Evolutionary conservation across 2,797 vertebrate species (phyloP).

Genomic region (Macrochelys suwanniensis): DNA sequence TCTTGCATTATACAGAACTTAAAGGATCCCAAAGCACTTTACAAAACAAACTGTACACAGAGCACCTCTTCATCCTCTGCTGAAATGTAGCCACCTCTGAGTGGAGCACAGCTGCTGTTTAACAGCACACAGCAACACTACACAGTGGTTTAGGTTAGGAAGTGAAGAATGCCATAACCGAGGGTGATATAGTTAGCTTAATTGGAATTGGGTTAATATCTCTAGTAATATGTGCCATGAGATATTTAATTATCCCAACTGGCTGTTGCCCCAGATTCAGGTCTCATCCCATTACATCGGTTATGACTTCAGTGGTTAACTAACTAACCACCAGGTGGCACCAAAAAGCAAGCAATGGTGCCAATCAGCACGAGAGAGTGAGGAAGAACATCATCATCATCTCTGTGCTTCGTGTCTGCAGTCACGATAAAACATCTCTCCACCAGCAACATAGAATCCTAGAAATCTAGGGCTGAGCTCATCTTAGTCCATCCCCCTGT

Average conservation of each 20-base stretch:
- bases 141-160: too few relatives aligned
- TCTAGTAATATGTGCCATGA: neutral
- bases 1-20: neutral
- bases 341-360: neutral
- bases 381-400: neutral
- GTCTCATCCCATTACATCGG: neutral
- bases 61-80: neutral
- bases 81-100: neutral
- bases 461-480: neutral
- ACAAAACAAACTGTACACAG: neutral
- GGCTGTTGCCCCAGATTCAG: neutral
- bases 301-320: neutral
- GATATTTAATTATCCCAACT: neutral
- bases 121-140: neutral
- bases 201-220: neutral
- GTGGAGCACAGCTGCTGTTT: neutral
- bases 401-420: neutral
- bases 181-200: neutral
- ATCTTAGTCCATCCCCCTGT: neutral
- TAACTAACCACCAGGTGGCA: constrained; percentile 1
- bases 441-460: neutral
- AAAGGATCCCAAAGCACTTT: neutral
- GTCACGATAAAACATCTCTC: neutral
- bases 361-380: neutral
- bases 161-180: neutral